Evolutionary conservation across 2,797 vertebrate species (phyloP).

Genomic region (Tangara arthus): DNA sequence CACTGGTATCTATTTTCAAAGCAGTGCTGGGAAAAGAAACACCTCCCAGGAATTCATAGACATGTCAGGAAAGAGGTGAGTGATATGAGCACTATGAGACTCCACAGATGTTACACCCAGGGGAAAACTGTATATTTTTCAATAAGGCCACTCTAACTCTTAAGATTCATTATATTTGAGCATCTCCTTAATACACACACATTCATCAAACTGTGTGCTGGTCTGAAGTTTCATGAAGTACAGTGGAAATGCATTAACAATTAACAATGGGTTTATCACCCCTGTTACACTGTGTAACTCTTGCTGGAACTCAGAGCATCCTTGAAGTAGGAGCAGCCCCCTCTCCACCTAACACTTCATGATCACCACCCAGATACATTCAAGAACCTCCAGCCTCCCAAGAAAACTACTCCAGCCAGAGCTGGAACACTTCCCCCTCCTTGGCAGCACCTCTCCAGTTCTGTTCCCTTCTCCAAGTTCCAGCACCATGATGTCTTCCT

Average conservation of each 20-base stretch:
- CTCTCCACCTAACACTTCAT: background rate
- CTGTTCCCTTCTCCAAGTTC: background rate
- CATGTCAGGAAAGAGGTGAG: background rate
- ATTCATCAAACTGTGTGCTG: background rate
- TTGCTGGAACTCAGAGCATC: background rate
- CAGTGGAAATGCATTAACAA: background rate
- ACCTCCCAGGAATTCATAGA: background rate
- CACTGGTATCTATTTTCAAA: background rate
- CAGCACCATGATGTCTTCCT: background rate
- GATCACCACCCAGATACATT: background rate
- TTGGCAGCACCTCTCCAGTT: background rate
- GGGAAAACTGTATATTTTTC: background rate
- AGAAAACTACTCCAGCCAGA: background rate
- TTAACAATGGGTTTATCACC: background rate
- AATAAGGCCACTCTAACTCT: background rate
- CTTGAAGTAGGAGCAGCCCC: background rate
- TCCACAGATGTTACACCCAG: too few relatives aligned
- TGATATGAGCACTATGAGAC: rapidly evolving
- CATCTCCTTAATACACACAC: rapidly evolving
- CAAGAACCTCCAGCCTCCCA: background rate
- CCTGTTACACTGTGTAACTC: rapidly evolving
- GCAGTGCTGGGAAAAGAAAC: background rate
- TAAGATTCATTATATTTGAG: background rate
- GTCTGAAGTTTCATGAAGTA: background rate
- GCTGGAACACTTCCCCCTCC: background rate